phyloP scores from a whole-genome alignment of 2,797 vertebrate genomes.

The Squalus acanthias region DNA sequence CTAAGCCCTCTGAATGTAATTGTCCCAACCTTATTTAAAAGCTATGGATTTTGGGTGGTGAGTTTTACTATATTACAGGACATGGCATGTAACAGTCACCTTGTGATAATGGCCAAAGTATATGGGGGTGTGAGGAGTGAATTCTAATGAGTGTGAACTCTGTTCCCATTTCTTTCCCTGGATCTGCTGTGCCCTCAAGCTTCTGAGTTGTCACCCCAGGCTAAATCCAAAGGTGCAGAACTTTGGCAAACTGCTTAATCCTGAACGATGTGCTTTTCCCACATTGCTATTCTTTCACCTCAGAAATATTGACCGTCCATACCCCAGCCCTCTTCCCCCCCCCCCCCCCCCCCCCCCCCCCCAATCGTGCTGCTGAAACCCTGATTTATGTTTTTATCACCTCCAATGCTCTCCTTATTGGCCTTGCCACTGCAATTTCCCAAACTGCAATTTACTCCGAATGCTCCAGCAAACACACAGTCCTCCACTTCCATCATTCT shows the following conservation, averaged over 20 bases:
- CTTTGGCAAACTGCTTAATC: neutral
- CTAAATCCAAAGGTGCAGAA: neutral
- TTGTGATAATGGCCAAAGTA: neutral
- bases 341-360: no score
- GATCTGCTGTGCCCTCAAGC: neutral
- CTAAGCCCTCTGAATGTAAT: neutral
- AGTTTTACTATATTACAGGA: neutral
- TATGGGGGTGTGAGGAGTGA: neutral
- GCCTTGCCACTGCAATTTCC: no score
- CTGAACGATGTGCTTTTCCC: neutral
- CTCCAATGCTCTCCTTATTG: neutral
- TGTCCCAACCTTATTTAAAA: neutral
- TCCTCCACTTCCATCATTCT: neutral
- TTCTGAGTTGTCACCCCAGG: neutral
- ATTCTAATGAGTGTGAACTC: neutral
- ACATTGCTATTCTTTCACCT: neutral
- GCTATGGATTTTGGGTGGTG: neutral
- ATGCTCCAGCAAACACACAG: neutral
- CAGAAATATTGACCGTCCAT: neutral
- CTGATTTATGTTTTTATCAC: neutral
- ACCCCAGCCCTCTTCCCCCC: neutral
- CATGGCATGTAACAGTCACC: neutral
- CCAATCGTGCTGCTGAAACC: neutral
- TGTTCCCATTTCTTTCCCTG: neutral
- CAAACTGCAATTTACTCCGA: neutral